A percentile compares a stretch with the other conserved stretches of the same genome.
Evolutionary conservation across 2,888 invertebrate genomes (phyloP).

Genomic region (Cylindroiulus punctatus): DNA sequence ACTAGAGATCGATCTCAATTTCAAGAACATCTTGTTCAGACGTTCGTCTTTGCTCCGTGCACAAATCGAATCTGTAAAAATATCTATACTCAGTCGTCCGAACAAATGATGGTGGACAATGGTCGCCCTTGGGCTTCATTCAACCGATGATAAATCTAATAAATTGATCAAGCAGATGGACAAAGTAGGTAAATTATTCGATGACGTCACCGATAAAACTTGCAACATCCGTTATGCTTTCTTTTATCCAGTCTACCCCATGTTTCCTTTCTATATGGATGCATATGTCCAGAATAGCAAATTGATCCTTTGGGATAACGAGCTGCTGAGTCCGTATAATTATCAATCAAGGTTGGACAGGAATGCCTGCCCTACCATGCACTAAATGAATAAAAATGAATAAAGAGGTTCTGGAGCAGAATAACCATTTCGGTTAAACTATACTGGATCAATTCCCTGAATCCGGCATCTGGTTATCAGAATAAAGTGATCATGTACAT

Average conservation of each 20-base stretch:
- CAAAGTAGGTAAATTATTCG: conserved; percentile 9
- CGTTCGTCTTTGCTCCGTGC: not conserved
- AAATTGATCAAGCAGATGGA: conserved; percentile 1
- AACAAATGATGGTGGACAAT: not conserved
- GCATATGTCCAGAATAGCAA: no score
- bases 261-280: not conserved
- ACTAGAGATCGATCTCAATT: not conserved
- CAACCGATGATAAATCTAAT: not conserved
- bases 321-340: no score
- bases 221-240: not conserved
- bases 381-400: no score
- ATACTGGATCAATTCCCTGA: no score
- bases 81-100: not conserved
- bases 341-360: no score
- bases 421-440: no score
- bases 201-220: conserved; percentile 8
- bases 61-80: not conserved
- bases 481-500: no score
- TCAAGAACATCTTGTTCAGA: not conserved
- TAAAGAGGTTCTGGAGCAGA: no score
- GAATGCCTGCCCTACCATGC: no score
- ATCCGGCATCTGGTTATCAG: no score
- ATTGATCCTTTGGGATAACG: no score
- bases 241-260: not conserved
- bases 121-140: not conserved